Evolutionary conservation across 2,797 vertebrate species (phyloP), one percentile per base, ranked within the genome.

Genomic region (Cichlasoma orientale): DNA sequence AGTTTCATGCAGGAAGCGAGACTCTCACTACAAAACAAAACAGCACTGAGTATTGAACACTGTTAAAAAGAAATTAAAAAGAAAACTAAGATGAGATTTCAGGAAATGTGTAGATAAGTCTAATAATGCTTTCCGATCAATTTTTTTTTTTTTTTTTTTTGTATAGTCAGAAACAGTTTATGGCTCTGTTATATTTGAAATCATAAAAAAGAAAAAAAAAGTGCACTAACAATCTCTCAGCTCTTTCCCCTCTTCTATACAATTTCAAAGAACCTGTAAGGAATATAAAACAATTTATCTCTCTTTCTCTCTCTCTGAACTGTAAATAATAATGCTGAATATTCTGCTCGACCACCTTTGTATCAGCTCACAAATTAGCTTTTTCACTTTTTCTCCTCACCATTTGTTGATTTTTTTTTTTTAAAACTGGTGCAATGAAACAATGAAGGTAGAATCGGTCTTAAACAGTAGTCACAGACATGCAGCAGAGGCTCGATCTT

Each of bases 41-140:
- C 96, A 97, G 97, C 97, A 98, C 98, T 98, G 97, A 98, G 96
- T 97, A 94, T 95, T 95, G 94, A 96, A 96, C 94, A 96, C 96
- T 98, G 95, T 97, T 92, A 91, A 90, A 93, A 88, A 90, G 86
- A 86, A 82, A 36, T 41, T 1, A 14, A 78, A 86, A 86, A 80
- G 55, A 82, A 82, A 84, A 88, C 31, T 76, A 86, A 87, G 88
- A 92, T 44, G 85, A 91, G 90, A 91, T 92, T 90, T 92, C 90
- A 89, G 90, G 91, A 94, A 91, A 84, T 85, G 73, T 93, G 92
- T 92, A 92, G 92, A 92, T 92, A 93, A 90, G 83, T 92, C 85
- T 94, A 90, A 95, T 93, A 85, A 95, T 89, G 79, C 89, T 92
- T 94, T 95, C 91, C 89, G 88, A 94, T 95, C 94, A 93, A 88